A percentile compares a stretch with the other conserved stretches of the same genome.
Evolutionary conservation across 2,797 vertebrate species (phyloP).

Genomic region (Protosalanx chinensis): DNA sequence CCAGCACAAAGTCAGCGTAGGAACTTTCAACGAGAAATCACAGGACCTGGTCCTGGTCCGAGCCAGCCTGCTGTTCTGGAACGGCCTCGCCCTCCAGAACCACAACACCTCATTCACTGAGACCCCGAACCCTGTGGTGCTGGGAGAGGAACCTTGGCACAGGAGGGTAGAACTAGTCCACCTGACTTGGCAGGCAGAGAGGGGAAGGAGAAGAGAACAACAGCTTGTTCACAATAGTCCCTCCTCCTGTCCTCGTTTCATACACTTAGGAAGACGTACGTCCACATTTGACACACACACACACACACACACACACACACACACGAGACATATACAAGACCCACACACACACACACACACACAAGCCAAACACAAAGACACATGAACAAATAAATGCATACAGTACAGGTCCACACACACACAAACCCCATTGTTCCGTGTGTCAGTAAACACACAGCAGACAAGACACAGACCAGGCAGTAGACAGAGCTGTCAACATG

Average conservation of each 20-base stretch:
- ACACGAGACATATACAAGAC: constrained; percentile 6
- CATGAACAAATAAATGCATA: not conserved
- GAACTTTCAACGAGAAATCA: too few species aligned
- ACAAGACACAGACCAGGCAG: too few species aligned
- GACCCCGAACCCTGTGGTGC: constrained; percentile 6
- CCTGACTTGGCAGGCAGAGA: constrained; percentile 4
- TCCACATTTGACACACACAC: constrained; percentile 13
- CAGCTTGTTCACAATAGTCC: constrained; percentile 7
- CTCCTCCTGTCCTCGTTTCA: constrained; percentile 5
- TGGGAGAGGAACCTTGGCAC: constrained; percentile 1
- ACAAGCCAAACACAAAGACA: not conserved
- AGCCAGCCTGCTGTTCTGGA: not conserved
- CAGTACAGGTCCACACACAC: not conserved
- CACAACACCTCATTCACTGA: constrained; percentile 29
- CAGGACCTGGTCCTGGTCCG: not conserved
- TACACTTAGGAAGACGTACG: not conserved
- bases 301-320: constrained; percentile 19
- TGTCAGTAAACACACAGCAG: too few species aligned
- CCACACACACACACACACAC: not conserved
- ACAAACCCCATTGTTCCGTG: not conserved
- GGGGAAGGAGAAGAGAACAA: not conserved
- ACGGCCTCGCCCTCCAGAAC: not conserved
- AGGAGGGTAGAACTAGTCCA: constrained; percentile 11
- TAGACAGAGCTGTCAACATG: too few species aligned
- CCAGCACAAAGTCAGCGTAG: too few species aligned